Evolutionary conservation across 2,113 vertebrate species (phyloP).

Genomic region (Oxyura jamaicensis): DNA sequence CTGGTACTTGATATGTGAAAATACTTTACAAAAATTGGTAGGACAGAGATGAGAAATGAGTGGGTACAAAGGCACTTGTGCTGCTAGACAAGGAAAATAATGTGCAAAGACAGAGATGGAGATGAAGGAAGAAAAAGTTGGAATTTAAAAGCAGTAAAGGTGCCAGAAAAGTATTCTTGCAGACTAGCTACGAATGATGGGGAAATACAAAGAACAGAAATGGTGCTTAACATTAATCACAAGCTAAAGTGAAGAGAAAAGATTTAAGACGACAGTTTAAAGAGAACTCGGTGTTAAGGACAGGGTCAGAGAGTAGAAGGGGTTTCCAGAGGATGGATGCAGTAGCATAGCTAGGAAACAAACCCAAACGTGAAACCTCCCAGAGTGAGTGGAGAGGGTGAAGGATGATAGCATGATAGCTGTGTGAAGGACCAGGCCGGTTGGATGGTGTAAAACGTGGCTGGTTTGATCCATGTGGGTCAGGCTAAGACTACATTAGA

Average conservation of each 20-base stretch:
- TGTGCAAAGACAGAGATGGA: background rate
- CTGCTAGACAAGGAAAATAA: slow-evolving; percentile 37
- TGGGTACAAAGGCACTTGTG: background rate
- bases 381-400: background rate
- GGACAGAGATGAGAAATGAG: slow-evolving; percentile 33
- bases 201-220: slow-evolving; percentile 1
- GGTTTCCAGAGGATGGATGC: background rate
- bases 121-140: slow-evolving; percentile 9
- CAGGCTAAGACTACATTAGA: background rate
- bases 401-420: background rate
- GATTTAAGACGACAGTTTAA: background rate
- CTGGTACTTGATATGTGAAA: background rate
- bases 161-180: background rate
- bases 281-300: background rate
- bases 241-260: background rate
- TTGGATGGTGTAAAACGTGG: background rate
- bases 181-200: background rate
- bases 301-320: background rate
- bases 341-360: background rate
- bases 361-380: rapidly evolving
- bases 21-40: slow-evolving; percentile 10
- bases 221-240: background rate
- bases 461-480: background rate
- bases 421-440: background rate
- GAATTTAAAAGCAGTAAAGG: slow-evolving; percentile 18